Conservation (phyloP, 1,140 invertebrate genomes). For the Caenorhabditis remanei region DNA sequence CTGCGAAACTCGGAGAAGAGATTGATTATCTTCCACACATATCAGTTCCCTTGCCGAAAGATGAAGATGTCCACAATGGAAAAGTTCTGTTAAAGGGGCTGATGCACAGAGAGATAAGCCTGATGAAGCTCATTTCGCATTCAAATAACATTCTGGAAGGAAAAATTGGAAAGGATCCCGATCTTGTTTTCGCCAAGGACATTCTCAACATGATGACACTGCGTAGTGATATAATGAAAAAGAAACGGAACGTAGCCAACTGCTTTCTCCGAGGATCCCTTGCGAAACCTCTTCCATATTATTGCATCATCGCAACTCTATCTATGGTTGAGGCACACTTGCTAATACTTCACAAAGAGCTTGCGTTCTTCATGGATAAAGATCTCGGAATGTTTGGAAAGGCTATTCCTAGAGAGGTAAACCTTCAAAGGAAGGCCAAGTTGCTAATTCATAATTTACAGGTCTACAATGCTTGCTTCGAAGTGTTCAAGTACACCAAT, state of each 20-base stretch:
- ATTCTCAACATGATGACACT: background rate
- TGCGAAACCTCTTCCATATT: background rate
- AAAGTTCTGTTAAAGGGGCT: too few species aligned
- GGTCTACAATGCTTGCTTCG: too few species aligned
- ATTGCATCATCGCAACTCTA: background rate
- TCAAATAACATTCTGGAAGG: background rate
- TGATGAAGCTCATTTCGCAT: too few species aligned
- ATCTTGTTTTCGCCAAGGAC: too few species aligned
- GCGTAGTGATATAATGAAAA: background rate
- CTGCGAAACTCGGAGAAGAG: too few species aligned
- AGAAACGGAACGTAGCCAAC: background rate
- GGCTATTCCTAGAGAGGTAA: background rate
- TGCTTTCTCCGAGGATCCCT: background rate
- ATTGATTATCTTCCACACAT: too few species aligned
- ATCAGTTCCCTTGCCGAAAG: too few species aligned
- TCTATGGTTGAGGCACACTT: background rate
- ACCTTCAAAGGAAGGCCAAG: too few species aligned
- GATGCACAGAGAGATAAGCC: too few species aligned
- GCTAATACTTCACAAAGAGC: background rate
- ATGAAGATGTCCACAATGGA: too few species aligned
- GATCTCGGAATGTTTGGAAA: slow-evolving; percentile 7
- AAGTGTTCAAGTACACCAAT: too few species aligned
- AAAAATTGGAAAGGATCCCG: background rate
- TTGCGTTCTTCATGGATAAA: background rate
- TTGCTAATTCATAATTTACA: too few species aligned